These are phyloP conservation scores for Suillia variegata DNA, from an alignment of 2,888 invertebrate genomes.

Conservation along the genomic window DNA sequence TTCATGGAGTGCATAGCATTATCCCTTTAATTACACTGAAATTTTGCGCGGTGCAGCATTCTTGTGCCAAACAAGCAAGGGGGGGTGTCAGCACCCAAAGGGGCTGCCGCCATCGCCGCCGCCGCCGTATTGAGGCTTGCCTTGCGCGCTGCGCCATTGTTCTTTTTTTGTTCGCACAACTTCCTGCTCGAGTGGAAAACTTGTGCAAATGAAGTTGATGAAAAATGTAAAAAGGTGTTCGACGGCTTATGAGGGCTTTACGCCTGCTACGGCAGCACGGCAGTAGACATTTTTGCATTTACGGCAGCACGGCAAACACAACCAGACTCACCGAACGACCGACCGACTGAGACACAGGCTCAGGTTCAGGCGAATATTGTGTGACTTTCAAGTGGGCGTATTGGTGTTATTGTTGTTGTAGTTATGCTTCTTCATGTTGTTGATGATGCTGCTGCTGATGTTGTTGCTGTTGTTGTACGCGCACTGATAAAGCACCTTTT, in stretches of 20 bases:
- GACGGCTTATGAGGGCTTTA: neutral
- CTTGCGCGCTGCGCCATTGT: neutral
- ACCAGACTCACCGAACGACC: too few relatives aligned
- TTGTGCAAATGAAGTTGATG: conserved; percentile 41
- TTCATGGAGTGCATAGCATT: too few relatives aligned
- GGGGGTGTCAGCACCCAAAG: neutral
- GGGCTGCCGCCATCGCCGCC: neutral
- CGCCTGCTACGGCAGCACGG: neutral
- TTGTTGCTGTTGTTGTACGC: conserved; percentile 31
- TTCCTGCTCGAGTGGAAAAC: conserved; percentile 20
- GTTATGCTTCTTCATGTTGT: too few relatives aligned
- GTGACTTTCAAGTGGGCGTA: conserved; percentile 37
- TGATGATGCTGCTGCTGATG: conserved; percentile 53
- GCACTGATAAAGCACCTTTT: conserved; percentile 50
- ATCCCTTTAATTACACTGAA: too few relatives aligned
- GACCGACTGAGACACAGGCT: too few relatives aligned
- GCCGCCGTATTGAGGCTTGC: too few relatives aligned
- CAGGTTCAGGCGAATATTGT: neutral
- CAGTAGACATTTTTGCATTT: neutral
- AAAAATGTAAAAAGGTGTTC: conserved; percentile 5
- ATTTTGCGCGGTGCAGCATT: too few relatives aligned
- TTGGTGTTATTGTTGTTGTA: conserved; percentile 21
- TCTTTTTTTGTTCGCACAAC: conserved; percentile 1
- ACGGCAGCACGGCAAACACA: too few relatives aligned
- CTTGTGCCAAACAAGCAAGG: too few relatives aligned